phyloP scores from a whole-genome alignment of 1,140 invertebrate species.

The Conus ventricosus region DNA sequence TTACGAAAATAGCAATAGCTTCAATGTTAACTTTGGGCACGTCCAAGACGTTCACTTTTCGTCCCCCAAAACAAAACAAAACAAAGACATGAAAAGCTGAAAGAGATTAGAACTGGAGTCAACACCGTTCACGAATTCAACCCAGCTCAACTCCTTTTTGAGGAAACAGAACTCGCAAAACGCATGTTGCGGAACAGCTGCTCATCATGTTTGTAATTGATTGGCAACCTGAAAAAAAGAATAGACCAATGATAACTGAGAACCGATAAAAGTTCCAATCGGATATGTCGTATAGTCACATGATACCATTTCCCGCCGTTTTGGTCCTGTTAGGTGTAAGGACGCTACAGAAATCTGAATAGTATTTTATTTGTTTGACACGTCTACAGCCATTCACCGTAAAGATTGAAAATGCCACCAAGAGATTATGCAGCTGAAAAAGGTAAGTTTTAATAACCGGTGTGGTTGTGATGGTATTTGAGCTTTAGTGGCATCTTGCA shows the following conservation, averaged over 20 bases:
- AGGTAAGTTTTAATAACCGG: conserved; percentile 58
- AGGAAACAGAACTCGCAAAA: neutral
- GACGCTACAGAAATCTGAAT: neutral
- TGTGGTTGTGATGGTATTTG: no score
- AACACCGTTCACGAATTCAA: no score
- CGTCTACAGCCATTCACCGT: neutral
- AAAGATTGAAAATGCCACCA: conserved; percentile 64
- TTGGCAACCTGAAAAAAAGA: neutral
- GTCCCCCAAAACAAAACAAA: neutral
- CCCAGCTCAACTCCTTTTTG: no score
- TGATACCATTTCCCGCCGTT: conserved; percentile 57
- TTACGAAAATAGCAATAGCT: conserved; percentile 29
- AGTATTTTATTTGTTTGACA: neutral
- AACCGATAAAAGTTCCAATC: conserved; percentile 13
- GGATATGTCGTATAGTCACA: conserved; percentile 41
- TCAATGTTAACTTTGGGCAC: neutral
- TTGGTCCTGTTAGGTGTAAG: conserved; percentile 9
- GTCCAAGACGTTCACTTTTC: neutral
- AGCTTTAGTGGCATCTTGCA: no score
- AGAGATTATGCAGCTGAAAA: conserved; percentile 74
- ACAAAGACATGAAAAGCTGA: no score
- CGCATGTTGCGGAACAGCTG: neutral
- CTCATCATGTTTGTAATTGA: neutral
- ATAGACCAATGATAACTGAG: conserved; percentile 2
- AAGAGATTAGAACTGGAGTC: no score